These are phyloP conservation scores for Tenrec ecaudatus DNA, from an alignment of 2,113 vertebrate species.

Conservation along the genomic window DNA sequence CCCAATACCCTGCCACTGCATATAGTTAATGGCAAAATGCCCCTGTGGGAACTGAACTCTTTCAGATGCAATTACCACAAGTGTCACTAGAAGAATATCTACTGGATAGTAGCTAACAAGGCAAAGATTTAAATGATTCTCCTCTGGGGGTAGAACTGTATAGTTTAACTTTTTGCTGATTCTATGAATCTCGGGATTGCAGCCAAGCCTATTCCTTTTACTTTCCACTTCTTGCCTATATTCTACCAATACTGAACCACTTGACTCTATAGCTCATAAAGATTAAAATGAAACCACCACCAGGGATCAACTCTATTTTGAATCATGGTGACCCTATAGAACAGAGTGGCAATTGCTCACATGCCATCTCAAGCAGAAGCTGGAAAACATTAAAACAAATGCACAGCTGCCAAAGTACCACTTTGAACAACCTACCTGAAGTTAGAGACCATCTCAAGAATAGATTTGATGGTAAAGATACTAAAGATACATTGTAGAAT, in stretches of 20 bases:
- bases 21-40: not conserved
- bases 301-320: not conserved
- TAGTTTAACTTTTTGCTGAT: not conserved
- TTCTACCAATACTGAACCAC: not conserved
- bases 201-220: not conserved
- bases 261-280: not conserved
- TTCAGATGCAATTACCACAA: slow-evolving; percentile 25
- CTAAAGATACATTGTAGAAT: no score
- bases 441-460: no score
- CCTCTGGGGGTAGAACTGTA: not conserved
- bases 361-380: no score
- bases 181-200: not conserved
- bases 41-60: not conserved
- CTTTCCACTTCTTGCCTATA: not conserved
- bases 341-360: no score
- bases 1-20: not conserved
- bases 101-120: not conserved
- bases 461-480: no score
- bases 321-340: not conserved
- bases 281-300: not conserved
- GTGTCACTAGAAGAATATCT: not conserved
- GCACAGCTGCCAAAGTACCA: no score
- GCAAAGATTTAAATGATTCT: not conserved
- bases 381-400: no score
- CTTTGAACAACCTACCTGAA: no score